These are phyloP conservation scores for Botia almorhae DNA, from an alignment of 2,797 vertebrate genomes.

Conservation along the genomic window DNA sequence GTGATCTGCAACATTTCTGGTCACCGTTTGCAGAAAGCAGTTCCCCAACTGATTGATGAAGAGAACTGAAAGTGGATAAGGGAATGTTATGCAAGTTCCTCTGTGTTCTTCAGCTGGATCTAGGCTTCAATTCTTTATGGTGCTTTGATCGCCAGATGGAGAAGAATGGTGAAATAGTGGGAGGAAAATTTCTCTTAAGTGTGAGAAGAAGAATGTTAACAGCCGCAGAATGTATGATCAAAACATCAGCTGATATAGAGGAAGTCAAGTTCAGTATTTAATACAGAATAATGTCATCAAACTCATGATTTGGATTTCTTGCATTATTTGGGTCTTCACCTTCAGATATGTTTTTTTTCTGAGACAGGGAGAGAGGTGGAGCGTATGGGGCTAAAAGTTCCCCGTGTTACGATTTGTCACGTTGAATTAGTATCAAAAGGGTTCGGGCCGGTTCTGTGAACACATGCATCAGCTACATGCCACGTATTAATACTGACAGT, in stretches of 20 bases:
- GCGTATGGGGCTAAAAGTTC: not conserved
- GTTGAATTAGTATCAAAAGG: not conserved
- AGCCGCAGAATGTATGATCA: conserved; percentile 15
- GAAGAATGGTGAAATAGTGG: conserved; percentile 23
- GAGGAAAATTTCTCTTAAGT: conserved; percentile 2
- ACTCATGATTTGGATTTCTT: not conserved
- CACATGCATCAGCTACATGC: not conserved
- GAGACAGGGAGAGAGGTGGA: not conserved
- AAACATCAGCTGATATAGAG: conserved; percentile 42
- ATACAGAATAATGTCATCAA: not conserved
- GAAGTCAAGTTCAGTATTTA: not conserved
- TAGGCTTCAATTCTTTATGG: not conserved
- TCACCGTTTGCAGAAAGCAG: not conserved
- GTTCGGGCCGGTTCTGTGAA: not conserved
- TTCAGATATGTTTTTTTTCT: not conserved
- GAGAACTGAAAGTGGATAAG: conserved; percentile 46
- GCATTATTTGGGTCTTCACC: not conserved
- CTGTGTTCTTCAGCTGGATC: not conserved
- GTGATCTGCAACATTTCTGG: conserved; percentile 57
- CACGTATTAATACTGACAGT: not conserved
- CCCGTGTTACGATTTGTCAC: not conserved
- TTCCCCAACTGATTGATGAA: conserved; percentile 18
- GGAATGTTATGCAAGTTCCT: conserved; percentile 33
- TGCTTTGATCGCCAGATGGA: not conserved
- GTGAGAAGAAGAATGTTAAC: conserved; percentile 21